phyloP scores from a whole-genome alignment of 2,888 invertebrate genomes.

The Mythimna impura region DNA sequence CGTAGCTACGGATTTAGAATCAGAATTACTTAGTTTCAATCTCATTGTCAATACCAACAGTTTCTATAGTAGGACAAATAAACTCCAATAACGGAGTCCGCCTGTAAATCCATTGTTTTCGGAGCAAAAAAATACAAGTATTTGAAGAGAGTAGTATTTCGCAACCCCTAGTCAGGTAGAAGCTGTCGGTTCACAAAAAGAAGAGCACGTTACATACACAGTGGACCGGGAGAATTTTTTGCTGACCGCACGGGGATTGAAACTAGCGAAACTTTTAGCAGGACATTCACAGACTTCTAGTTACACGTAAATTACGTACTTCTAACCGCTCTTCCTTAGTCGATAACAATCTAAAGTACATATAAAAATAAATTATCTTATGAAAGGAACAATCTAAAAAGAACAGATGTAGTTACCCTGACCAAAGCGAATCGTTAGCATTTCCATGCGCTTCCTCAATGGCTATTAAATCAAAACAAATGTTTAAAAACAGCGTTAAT shows the following conservation, averaged over 20 bases:
- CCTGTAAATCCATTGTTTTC: constrained; percentile 72
- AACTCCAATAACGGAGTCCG: constrained; percentile 62
- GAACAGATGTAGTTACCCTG: not conserved
- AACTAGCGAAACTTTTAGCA: constrained; percentile 57
- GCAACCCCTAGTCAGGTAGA: constrained; percentile 69
- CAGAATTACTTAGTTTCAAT: not conserved
- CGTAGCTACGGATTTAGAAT: constrained; percentile 9
- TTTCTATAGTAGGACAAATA: constrained; percentile 21
- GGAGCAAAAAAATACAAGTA: constrained; percentile 64
- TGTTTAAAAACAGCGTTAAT: constrained; percentile 72
- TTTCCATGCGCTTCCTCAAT: constrained; percentile 16
- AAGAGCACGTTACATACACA: constrained; percentile 65
- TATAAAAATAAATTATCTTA: not conserved
- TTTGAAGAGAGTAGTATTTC: constrained; percentile 68
- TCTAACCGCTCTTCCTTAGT: not conserved
- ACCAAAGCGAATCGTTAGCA: constrained; percentile 27
- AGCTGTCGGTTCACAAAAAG: constrained; percentile 70
- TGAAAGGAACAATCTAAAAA: constrained; percentile 6
- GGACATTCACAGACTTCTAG: constrained; percentile 43
- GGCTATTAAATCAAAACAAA: constrained; percentile 37
- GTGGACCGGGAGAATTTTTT: constrained; percentile 63
- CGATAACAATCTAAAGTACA: not conserved
- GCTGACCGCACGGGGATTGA: constrained; percentile 64
- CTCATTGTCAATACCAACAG: constrained; percentile 8
- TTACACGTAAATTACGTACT: constrained; percentile 32